A percentile compares a stretch with the other conserved stretches of the same genome.
Evolutionary conservation across 2,888 invertebrate genomes (phyloP).

Genomic region (Noctuana brunneofusca): DNA sequence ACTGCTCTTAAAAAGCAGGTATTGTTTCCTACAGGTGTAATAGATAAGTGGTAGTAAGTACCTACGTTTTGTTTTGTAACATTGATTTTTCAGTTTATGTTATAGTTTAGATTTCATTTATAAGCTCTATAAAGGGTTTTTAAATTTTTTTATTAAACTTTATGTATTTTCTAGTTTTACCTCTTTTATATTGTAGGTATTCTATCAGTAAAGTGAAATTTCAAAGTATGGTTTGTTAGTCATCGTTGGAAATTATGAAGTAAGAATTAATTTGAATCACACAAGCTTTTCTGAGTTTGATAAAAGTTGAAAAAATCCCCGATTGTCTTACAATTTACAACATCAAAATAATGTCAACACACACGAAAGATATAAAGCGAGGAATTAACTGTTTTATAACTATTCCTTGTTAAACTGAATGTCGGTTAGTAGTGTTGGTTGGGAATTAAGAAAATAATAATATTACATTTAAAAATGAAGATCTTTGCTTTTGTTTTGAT

Average conservation of each 20-base stretch:
- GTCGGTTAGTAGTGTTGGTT: background rate
- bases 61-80: too few species aligned
- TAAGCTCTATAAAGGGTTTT: too few species aligned
- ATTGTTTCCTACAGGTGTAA: too few species aligned
- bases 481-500: background rate
- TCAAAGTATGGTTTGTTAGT: background rate
- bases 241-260: background rate
- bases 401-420: background rate
- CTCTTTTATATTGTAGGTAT: too few species aligned
- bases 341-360: background rate
- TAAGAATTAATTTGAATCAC: background rate
- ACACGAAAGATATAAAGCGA: background rate
- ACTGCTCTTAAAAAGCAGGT: too few species aligned
- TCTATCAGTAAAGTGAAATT: background rate
- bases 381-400: background rate
- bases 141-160: too few species aligned
- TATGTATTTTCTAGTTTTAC: too few species aligned
- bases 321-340: background rate
- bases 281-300: background rate
- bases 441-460: background rate
- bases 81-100: too few species aligned
- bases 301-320: background rate
- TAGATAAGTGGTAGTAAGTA: too few species aligned
- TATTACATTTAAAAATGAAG: slow-evolving; percentile 1
- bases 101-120: too few species aligned